Evolutionary conservation across 1,140 invertebrate genomes (phyloP), one percentile per base, ranked within the genome.

Genomic region (Danaus plexippus): DNA sequence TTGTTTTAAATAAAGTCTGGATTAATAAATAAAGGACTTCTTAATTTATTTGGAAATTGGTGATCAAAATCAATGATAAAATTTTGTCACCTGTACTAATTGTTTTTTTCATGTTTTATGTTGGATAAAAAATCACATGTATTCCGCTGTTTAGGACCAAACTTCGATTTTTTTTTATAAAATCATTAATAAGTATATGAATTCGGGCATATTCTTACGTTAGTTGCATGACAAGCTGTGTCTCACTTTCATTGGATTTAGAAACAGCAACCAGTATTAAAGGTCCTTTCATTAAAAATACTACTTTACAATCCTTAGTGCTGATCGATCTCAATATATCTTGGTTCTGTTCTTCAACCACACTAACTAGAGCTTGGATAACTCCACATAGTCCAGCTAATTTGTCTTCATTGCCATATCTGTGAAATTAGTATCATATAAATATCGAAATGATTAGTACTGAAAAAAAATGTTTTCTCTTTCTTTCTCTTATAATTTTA

Each of bases 281-380:
- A 15, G 96, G 95, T 45, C 94, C 93, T 72, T 95, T 94, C 1
- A 93, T 89, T 43, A 98, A 87, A 83, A 98, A 98, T 2, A 97
- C 96, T 77, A 97, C 94, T 72, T 92, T 93, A 32, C 94, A 94
- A 62, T 94, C 91, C n/a, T 93, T 94, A 0, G 95, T 94, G 63
- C 93, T 91, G 47, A 98, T 94, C 1, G 93, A 95, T 59, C 93
- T 90, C 43, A 99, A 92, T 59, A 91, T 91, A 86, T 97, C 96
- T 63, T 93, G 91, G 58, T 92, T 90, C 55, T 90, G 91, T 69
- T 93, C 92, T 82, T 96, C 93, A 0, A 98, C 93, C 73, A 98
- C 95, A 52, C 96, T 98, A 0, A 98, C 95, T 55, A 98, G 78
- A 5, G 96, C 97, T 87, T 98, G 96, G 89, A 99, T 96, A 0